Evolutionary conservation across 2,113 vertebrate species (phyloP).

Genomic region (Muntiacus reevesi): DNA sequence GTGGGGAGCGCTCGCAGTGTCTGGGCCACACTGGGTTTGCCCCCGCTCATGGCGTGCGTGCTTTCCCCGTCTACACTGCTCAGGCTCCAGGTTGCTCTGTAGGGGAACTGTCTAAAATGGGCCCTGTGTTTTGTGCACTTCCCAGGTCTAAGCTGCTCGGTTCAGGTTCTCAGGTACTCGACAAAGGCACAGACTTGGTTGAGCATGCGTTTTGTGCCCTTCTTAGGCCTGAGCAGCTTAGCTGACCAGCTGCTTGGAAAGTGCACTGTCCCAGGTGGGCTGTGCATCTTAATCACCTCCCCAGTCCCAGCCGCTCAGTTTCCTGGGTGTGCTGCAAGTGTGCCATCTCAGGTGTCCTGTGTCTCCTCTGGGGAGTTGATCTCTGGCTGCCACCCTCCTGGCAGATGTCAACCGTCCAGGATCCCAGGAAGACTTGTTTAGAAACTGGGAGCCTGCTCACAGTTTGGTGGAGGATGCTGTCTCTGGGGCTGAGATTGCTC

Average conservation of each 20-base stretch:
- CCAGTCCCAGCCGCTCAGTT: background rate
- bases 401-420: background rate
- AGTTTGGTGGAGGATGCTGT: background rate
- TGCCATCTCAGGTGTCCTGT: rapidly evolving
- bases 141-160: background rate
- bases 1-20: rapidly evolving
- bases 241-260: background rate
- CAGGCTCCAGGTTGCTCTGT: background rate
- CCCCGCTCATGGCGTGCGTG: rapidly evolving
- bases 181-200: background rate
- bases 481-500: background rate
- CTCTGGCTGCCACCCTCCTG: background rate
- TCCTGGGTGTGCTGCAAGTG: background rate
- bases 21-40: background rate
- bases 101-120: background rate
- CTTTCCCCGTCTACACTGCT: background rate
- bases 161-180: background rate
- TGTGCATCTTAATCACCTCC: background rate
- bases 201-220: background rate
- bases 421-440: background rate
- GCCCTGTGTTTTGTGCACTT: background rate
- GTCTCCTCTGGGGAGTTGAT: background rate
- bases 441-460: background rate
- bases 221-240: background rate
- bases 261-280: background rate